Conservation (phyloP, 2,797 vertebrate species). For the Poeciliopsis turneri region DNA sequence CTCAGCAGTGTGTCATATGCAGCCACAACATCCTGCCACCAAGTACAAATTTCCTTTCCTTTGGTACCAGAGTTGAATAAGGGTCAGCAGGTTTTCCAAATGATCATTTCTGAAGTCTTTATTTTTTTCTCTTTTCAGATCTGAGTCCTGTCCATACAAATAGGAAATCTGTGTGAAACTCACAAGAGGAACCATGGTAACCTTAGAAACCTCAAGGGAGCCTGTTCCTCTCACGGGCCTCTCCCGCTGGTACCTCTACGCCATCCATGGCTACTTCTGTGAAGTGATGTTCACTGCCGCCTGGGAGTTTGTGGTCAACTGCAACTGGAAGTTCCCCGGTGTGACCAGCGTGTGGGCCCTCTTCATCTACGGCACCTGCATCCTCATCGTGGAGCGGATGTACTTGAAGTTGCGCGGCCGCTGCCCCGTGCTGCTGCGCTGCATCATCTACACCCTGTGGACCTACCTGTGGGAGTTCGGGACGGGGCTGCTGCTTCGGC, state of each 20-base stretch:
- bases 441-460: slow-evolving; percentile 97
- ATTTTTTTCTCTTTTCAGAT: slow-evolving; percentile 38
- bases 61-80: not conserved
- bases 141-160: slow-evolving; percentile 2
- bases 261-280: slow-evolving; percentile 98
- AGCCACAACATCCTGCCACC: not conserved
- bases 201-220: slow-evolving; percentile 57
- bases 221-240: slow-evolving; percentile 90
- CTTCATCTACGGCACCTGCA: slow-evolving; percentile 98
- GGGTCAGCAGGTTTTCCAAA: not conserved
- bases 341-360: slow-evolving; percentile 98
- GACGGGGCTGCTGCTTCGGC: slow-evolving; percentile 91
- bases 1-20: not conserved
- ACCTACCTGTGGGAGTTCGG: slow-evolving; percentile 98
- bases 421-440: slow-evolving; percentile 90
- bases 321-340: slow-evolving; percentile 98
- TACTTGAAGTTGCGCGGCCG: slow-evolving; percentile 88
- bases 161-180: not conserved
- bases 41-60: not conserved
- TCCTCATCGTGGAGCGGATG: slow-evolving; percentile 96
- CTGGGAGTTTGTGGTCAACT: slow-evolving; percentile 96
- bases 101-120: not conserved
- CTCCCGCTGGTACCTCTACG: slow-evolving; percentile 98
- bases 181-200: slow-evolving; percentile 68
- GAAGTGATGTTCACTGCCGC: slow-evolving; percentile 99